Evolutionary conservation across 2,797 vertebrate genomes (phyloP), one percentile per base, ranked within the genome.

Genomic region (Mycteria americana): DNA sequence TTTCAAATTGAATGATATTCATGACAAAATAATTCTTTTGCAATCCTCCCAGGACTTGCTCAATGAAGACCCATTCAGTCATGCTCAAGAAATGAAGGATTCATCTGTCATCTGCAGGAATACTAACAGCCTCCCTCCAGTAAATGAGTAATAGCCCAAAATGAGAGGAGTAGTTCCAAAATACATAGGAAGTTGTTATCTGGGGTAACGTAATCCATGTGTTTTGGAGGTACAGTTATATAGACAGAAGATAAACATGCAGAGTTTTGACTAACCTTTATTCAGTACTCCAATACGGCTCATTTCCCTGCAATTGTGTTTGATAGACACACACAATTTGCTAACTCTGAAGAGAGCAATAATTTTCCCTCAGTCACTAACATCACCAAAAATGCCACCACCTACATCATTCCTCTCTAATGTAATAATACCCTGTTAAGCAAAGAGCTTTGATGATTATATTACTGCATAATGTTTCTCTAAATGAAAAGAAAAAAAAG

Each of bases 251-350:
- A 96, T 79, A 96, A 96, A 94, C 41, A 92, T 39, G 33, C 62
- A 94, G 76, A 81, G 80, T 94, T 96, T 95, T 94, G 54, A 90
- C 92, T 95, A 95, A 92, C 86, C 86, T 92, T 92, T 94, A 88
- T 89, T 92, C 84, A 74, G 24, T 68, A 87, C 46, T 92, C 67
- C 70, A 93, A 30, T 64, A 85, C 67, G 82, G 85, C 60, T 95
- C 48, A 86, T 92, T 95, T 96, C 67, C 56, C 85, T 87, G 90
- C 64, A 80, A 94, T 92, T 94, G 83, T 91, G 57, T 85, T 92
- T 96, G 92, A 92, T 28, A 94, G 93, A 93, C 88, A 91, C 64
- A 73, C 25, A 88, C 60, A 77, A 87, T 97, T 94, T 94, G 35
- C 94, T 89, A 68, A 92, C 84, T 96, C 88, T 85, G 88, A 91